phyloP scores from a whole-genome alignment of 2,797 vertebrate species.

The Aselliscus stoliczkanus region DNA sequence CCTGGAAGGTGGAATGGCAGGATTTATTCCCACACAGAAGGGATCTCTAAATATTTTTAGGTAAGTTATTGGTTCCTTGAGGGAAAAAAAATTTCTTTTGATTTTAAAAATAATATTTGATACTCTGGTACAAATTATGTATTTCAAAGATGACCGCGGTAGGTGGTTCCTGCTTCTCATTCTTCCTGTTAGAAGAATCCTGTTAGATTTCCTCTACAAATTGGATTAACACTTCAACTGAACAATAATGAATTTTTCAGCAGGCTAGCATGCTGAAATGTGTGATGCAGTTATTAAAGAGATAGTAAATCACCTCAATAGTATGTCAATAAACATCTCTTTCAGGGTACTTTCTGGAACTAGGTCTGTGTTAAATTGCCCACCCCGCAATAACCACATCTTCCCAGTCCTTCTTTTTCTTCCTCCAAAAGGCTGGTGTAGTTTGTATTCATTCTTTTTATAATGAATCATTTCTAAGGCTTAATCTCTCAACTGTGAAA shows the following conservation, averaged over 20 bases:
- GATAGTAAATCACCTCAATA: background rate
- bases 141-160: background rate
- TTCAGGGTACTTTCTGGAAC: background rate
- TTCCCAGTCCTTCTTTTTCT: background rate
- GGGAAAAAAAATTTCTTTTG: background rate
- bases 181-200: background rate
- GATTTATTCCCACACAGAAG: background rate
- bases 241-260: background rate
- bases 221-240: background rate
- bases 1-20: background rate
- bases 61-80: background rate
- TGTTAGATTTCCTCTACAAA: background rate
- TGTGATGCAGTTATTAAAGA: background rate
- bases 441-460: background rate
- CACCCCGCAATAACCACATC: background rate
- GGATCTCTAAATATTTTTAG: background rate
- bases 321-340: background rate
- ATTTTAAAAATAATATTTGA: background rate
- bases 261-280: background rate
- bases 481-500: constrained; percentile 22
- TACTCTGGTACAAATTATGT: background rate
- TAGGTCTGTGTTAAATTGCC: background rate
- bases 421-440: background rate
- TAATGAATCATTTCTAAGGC: constrained; percentile 10
- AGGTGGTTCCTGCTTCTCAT: background rate